These are phyloP conservation scores for Orientallactaga bullata DNA, from an alignment of 2,113 vertebrate species.

Conservation along the genomic window DNA sequence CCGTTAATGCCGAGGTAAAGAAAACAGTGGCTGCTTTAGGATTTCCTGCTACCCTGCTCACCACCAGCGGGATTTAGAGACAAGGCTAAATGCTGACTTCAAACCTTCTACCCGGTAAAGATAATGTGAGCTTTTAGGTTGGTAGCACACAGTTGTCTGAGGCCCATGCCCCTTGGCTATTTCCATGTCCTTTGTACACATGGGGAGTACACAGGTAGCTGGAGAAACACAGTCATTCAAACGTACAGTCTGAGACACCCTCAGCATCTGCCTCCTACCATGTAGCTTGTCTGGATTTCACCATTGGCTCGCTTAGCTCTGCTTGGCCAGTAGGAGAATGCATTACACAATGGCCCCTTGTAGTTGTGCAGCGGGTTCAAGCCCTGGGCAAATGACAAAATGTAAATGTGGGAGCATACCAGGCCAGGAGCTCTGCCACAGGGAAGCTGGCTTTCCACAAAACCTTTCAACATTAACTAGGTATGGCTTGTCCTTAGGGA, in stretches of 20 bases:
- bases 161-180: neutral
- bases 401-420: neutral
- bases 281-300: neutral
- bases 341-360: neutral
- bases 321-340: neutral
- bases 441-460: constrained; percentile 16
- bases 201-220: neutral
- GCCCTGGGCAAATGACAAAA: neutral
- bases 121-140: constrained; percentile 79
- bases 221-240: neutral
- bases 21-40: constrained; percentile 81
- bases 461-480: neutral
- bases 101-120: constrained; percentile 83
- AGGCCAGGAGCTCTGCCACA: neutral
- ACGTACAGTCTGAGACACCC: neutral
- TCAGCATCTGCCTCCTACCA: neutral
- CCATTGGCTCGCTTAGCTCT: constrained; percentile 6
- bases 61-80: constrained; percentile 74
- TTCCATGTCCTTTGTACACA: neutral
- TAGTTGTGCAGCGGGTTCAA: constrained; percentile 22
- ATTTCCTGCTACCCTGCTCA: constrained; percentile 59
- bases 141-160: constrained; percentile 5
- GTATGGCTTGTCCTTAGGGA: neutral
- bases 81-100: constrained; percentile 80
- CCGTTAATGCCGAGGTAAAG: constrained; percentile 76